phyloP scores from a whole-genome alignment of 2,888 invertebrate genomes.

The Pristionchus arcanus region DNA sequence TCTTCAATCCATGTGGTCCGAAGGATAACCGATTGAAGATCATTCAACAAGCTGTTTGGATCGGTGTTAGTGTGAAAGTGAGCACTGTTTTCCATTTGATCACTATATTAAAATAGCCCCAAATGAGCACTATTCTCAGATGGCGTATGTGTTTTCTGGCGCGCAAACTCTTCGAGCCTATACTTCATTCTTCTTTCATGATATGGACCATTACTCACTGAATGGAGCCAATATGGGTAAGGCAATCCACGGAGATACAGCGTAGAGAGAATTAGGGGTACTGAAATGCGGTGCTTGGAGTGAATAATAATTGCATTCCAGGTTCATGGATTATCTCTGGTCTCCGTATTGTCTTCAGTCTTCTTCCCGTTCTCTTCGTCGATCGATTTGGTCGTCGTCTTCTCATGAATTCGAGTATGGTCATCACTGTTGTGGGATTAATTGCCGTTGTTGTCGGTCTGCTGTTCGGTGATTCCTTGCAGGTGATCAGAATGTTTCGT shows the following conservation, averaged over 20 bases:
- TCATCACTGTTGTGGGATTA: conserved; percentile 8
- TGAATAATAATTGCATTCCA: neutral
- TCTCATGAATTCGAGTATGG: conserved; percentile 58
- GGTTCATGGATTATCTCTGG: conserved; percentile 56
- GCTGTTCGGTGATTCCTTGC: conserved; percentile 59
- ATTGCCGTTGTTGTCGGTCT: conserved; percentile 58
- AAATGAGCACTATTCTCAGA: conserved; percentile 55
- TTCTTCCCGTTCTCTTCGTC: conserved; percentile 67
- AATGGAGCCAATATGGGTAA: conserved; percentile 55
- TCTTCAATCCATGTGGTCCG: conserved; percentile 68
- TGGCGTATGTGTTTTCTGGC: conserved; percentile 69
- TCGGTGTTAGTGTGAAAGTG: conserved; percentile 70
- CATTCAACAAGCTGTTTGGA: conserved; percentile 66
- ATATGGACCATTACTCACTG: conserved; percentile 61
- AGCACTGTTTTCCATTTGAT: neutral
- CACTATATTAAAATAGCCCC: neutral
- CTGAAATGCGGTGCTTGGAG: neutral
- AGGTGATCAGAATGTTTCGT: conserved; percentile 53
- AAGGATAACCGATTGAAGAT: conserved; percentile 62
- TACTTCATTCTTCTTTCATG: conserved; percentile 64
- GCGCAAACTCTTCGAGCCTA: conserved; percentile 65
- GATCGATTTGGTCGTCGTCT: conserved; percentile 68
- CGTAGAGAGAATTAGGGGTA: neutral
- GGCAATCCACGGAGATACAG: neutral
- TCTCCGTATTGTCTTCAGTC: conserved; percentile 63